Evolutionary conservation across 92 coral and sea anemone genomes (phyloP).

Genomic region (Pocillopora meandrina): DNA sequence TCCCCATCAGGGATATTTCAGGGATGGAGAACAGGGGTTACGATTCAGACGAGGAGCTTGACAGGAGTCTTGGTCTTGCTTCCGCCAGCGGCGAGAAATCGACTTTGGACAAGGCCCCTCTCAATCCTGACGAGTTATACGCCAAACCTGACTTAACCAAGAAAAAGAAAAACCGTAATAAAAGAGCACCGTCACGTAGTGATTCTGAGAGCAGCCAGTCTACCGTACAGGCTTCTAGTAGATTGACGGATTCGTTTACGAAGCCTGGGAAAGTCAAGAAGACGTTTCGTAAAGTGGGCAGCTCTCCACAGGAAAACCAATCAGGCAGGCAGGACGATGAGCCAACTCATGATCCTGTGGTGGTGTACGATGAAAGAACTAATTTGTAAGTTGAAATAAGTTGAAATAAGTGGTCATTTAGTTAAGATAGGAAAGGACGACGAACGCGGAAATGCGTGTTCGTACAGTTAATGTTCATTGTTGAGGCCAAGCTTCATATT

Average conservation of each 20-base stretch:
- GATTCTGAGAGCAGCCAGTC: constrained; percentile 14
- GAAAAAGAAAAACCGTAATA: constrained; percentile 46
- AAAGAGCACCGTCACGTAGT: background rate
- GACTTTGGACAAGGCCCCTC: background rate
- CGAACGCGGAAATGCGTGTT: background rate
- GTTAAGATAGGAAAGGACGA: background rate
- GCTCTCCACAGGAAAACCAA: constrained; percentile 8
- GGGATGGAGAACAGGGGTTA: constrained; percentile 61
- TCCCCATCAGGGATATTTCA: constrained; percentile 40
- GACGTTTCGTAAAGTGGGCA: constrained; percentile 2
- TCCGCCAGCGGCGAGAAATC: constrained; percentile 17
- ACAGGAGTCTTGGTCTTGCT: constrained; percentile 43
- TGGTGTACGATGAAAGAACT: constrained; percentile 88
- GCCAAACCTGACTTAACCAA: constrained; percentile 71
- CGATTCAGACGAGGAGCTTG: constrained; percentile 62
- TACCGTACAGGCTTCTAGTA: background rate
- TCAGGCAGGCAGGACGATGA: constrained; percentile 10
- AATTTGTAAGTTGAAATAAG: constrained; percentile 47
- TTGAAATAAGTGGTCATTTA: background rate
- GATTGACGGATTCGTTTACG: background rate
- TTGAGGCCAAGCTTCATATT: background rate
- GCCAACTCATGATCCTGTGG: constrained; percentile 68
- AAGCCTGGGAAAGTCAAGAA: constrained; percentile 32
- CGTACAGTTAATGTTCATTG: background rate
- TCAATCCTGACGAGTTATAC: constrained; percentile 48